Conservation (phyloP, 1,140 invertebrate genomes). For the Euura saliciscinereae region DNA sequence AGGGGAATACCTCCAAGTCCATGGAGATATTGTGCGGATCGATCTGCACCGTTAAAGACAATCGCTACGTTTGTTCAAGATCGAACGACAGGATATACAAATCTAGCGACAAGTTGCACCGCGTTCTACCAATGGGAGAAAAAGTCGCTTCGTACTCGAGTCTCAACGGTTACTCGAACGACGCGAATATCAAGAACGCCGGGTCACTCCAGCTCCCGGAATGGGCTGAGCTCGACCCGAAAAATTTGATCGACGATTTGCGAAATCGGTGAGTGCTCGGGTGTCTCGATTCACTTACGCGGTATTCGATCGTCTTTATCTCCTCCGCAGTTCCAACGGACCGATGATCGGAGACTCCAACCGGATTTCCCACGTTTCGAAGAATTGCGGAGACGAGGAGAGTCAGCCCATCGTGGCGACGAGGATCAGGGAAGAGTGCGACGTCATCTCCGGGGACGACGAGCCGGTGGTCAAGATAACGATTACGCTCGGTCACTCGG, state of each 20-base stretch:
- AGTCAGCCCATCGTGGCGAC: conserved; percentile 22
- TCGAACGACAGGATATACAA: conserved; percentile 24
- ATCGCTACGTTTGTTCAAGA: no score
- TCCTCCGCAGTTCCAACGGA: not conserved
- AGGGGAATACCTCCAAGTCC: not conserved
- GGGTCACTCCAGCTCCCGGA: conserved; percentile 17
- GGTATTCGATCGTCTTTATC: not conserved
- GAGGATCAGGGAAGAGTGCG: conserved; percentile 37
- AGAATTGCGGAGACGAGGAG: not conserved
- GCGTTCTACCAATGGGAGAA: conserved; percentile 11
- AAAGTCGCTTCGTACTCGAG: not conserved
- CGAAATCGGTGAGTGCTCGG: no score
- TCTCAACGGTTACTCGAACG: conserved; percentile 13
- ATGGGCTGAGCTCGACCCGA: conserved; percentile 35
- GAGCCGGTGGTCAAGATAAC: conserved; percentile 40
- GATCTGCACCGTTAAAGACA: not conserved
- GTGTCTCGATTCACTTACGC: no score
- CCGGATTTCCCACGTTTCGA: not conserved
- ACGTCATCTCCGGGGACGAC: conserved; percentile 23
- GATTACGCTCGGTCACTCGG: conserved; percentile 32
- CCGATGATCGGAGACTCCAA: not conserved
- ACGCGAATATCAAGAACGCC: conserved; percentile 20
- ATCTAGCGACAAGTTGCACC: conserved; percentile 29
- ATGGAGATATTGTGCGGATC: conserved; percentile 15
- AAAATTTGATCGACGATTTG: conserved; percentile 27